phyloP scores from a whole-genome alignment of 2,113 vertebrate species.

The Sigmodon hispidus region DNA sequence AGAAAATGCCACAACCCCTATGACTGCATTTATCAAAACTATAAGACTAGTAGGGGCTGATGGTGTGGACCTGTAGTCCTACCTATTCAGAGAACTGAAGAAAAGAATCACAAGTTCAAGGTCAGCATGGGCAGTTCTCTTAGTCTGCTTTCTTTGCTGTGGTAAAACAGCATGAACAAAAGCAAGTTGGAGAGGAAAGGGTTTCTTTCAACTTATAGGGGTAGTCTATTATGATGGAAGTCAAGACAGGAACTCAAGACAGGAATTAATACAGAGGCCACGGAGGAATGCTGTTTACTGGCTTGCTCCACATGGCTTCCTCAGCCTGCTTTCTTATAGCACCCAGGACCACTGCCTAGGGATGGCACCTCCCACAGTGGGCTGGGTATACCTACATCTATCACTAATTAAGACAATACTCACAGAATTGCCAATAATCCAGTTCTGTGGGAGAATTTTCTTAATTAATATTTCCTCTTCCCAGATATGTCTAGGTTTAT shows the following conservation, averaged over 20 bases:
- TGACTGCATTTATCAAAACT: slow-evolving; percentile 32
- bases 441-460: not conserved
- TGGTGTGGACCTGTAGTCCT: not conserved
- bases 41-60: not conserved
- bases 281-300: not conserved
- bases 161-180: too few relatives aligned
- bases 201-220: not conserved
- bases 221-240: not conserved
- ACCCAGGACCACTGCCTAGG: not conserved
- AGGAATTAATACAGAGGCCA: not conserved
- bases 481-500: not conserved
- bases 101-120: not conserved
- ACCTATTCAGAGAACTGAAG: not conserved
- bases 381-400: not conserved
- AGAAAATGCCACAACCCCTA: not conserved
- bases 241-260: not conserved
- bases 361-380: not conserved
- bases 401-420: not conserved
- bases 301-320: not conserved
- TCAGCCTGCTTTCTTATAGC: not conserved
- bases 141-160: not conserved
- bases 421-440: not conserved
- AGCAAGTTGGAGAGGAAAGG: not conserved
- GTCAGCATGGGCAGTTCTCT: not conserved
- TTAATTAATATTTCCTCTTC: not conserved